These are phyloP conservation scores for Cecropterus lyciades DNA, from an alignment of 1,140 invertebrate genomes.

Conservation along the genomic window DNA sequence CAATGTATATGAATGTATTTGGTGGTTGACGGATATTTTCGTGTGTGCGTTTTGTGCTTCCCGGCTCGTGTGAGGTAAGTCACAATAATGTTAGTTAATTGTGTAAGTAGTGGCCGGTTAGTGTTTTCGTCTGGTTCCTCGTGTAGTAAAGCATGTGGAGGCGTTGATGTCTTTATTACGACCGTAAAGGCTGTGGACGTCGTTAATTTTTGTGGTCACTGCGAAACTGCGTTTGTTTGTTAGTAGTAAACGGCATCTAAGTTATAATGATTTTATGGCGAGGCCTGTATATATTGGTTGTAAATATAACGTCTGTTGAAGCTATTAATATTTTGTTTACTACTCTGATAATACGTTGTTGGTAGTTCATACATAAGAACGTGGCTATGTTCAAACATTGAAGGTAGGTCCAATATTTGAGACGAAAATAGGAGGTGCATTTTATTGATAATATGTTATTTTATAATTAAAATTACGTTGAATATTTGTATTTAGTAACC, in stretches of 20 bases:
- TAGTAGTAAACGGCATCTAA: conserved; percentile 19
- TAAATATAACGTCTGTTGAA: background rate
- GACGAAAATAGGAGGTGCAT: too few relatives aligned
- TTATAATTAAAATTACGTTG: too few relatives aligned
- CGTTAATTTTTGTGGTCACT: conserved; percentile 26
- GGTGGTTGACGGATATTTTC: conserved; percentile 57
- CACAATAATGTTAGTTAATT: conserved; percentile 2
- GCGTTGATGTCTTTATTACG: conserved; percentile 49
- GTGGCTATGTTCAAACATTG: too few relatives aligned
- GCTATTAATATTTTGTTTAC: too few relatives aligned
- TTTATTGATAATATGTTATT: too few relatives aligned
- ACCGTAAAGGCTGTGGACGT: conserved; percentile 22
- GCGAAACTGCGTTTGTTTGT: conserved; percentile 29
- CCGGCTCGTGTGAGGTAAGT: conserved; percentile 19
- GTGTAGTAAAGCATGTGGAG: conserved; percentile 20
- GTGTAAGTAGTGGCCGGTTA: conserved; percentile 4
- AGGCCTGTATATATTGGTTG: background rate
- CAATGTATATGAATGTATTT: conserved; percentile 63
- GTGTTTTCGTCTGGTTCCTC: conserved; percentile 8
- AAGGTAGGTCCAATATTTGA: too few relatives aligned
- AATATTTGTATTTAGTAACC: too few relatives aligned
- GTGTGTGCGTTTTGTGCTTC: conserved; percentile 42
- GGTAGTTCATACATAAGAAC: too few relatives aligned
- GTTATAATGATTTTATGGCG: conserved; percentile 37
- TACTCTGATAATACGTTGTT: too few relatives aligned